Percentiles rank a stretch among this genome's conserved stretches.
Conservation (phyloP, 1,140 invertebrate species). For the Achatina immaculata region DNA sequence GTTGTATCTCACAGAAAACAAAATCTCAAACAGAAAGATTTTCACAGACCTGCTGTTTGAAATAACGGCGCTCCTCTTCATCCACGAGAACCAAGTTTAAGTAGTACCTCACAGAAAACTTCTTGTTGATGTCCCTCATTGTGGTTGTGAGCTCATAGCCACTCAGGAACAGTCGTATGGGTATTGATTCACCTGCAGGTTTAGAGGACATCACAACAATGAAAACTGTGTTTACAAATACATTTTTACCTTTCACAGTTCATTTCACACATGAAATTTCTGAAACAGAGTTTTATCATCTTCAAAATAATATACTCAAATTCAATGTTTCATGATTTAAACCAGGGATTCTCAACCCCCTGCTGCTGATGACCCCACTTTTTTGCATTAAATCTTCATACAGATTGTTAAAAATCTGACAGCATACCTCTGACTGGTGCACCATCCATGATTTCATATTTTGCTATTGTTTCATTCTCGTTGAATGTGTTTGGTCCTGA, state of each 20-base stretch:
- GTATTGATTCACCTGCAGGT: conserved; percentile 96
- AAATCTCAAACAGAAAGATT: too few species aligned
- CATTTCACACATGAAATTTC: too few species aligned
- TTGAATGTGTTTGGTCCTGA: conserved; percentile 93
- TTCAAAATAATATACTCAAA: too few species aligned
- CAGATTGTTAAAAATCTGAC: too few species aligned
- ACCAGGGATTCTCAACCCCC: too few species aligned
- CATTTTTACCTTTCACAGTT: too few species aligned
- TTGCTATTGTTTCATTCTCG: conserved; percentile 99
- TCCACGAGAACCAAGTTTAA: conserved; percentile 99
- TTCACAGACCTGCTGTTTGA: conserved; percentile 92
- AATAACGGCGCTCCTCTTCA: conserved; percentile 98
- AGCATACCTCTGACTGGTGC: conserved; percentile 90
- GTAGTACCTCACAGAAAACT: conserved; percentile 98
- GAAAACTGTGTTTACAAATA: too few species aligned
- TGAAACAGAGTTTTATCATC: too few species aligned
- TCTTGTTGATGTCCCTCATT: conserved; percentile 99
- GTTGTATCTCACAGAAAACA: conserved; percentile 98
- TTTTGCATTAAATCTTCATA: too few species aligned
- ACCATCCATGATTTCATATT: conserved; percentile 99
- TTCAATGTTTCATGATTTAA: too few species aligned
- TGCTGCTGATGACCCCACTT: too few species aligned
- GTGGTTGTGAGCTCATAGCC: conserved; percentile 99
- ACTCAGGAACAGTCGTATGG: conserved; percentile 96
- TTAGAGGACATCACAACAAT: too few species aligned